Conservation (phyloP, 2,113 vertebrate genomes). For the Elephantulus edwardii region DNA sequence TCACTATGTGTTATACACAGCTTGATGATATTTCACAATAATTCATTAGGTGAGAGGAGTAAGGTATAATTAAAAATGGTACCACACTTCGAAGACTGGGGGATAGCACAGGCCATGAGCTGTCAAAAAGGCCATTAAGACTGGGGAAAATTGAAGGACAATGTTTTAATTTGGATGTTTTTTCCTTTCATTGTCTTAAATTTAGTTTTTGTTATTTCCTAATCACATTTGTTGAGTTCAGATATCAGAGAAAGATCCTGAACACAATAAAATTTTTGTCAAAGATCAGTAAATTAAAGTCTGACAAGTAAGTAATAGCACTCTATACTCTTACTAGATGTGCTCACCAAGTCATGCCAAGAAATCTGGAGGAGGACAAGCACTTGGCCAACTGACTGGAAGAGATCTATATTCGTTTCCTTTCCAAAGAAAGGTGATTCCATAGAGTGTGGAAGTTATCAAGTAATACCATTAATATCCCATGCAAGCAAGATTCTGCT, state of each 20-base stretch:
- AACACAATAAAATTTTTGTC: neutral
- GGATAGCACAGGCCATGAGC: neutral
- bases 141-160: neutral
- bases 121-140: neutral
- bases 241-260: neutral
- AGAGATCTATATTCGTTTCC: no score
- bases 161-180: neutral
- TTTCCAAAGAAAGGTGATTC: no score
- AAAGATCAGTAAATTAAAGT: neutral
- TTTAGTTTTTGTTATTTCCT: neutral
- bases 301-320: no score
- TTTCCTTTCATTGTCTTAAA: neutral
- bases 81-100: neutral
- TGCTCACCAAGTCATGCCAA: no score
- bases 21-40: no score
- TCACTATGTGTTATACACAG: no score
- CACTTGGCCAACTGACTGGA: no score
- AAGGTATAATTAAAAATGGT: constrained; percentile 1
- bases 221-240: neutral
- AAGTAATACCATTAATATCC: no score
- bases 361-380: no score
- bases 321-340: no score
- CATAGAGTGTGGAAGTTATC: no score
- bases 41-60: neutral
- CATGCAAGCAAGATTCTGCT: no score